Conservation (phyloP, 2,888 invertebrate genomes). For the Pachliopta kotzebuea region DNA sequence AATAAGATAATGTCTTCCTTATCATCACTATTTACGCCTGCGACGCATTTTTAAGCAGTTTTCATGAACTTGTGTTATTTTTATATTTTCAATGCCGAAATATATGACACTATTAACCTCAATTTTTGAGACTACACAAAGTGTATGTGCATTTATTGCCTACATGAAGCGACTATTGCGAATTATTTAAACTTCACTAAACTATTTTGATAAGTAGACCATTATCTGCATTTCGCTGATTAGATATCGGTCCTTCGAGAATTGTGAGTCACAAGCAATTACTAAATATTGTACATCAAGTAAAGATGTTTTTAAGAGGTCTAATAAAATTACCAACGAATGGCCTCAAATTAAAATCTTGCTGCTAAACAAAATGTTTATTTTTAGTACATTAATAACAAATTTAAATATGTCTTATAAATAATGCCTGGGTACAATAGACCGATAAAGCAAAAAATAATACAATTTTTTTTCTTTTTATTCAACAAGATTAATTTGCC, state of each 20-base stretch:
- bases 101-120: constrained; percentile 26
- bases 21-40: constrained; percentile 67
- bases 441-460: no score
- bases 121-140: constrained; percentile 15
- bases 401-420: no score
- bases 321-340: not conserved
- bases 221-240: constrained; percentile 64
- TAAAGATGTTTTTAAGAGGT: not conserved
- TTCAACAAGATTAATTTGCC: no score
- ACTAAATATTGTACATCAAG: not conserved
- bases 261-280: constrained; percentile 48
- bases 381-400: no score
- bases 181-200: constrained; percentile 54
- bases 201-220: constrained; percentile 62
- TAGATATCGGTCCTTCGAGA: constrained; percentile 70
- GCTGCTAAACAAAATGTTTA: no score
- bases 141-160: constrained; percentile 17
- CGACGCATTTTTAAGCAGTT: constrained; percentile 61
- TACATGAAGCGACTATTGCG: constrained; percentile 36
- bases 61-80: constrained; percentile 23
- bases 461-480: no score
- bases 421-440: no score
- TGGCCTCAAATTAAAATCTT: no score
- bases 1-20: constrained; percentile 61
- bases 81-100: constrained; percentile 19